These are phyloP conservation scores for Amazona ochrocephala DNA, from an alignment of 2,797 vertebrate genomes.

Conservation along the genomic window DNA sequence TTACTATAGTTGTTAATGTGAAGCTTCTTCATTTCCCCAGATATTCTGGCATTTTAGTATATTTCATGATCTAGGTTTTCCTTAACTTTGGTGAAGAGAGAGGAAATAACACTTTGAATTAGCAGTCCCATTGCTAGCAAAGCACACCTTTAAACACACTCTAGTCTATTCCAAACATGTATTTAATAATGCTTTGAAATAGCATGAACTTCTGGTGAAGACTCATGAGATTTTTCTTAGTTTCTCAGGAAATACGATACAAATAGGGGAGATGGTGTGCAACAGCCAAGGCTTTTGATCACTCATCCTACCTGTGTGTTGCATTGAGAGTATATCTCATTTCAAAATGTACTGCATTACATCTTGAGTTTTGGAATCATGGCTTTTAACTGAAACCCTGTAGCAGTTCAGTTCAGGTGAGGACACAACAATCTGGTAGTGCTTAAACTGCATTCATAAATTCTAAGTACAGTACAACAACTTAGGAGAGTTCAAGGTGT, in stretches of 20 bases:
- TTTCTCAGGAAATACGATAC: background rate
- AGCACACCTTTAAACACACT: background rate
- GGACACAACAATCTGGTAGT: background rate
- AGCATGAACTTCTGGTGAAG: background rate
- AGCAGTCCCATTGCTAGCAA: background rate
- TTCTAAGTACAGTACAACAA: background rate
- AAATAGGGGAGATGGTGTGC: background rate
- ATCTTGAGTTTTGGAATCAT: background rate
- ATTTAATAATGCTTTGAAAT: background rate
- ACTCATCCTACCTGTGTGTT: background rate
- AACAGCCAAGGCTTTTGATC: background rate
- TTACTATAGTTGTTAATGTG: background rate
- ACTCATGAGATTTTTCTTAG: background rate
- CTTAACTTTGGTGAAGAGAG: background rate
- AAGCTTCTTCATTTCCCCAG: background rate
- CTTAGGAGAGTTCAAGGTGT: background rate
- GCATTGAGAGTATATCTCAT: background rate
- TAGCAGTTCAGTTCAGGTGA: background rate
- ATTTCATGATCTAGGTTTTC: background rate
- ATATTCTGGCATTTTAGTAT: background rate
- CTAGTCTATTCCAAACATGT: background rate
- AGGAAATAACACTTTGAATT: background rate
- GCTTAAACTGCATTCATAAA: background rate
- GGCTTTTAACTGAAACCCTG: background rate
- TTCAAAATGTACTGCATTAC: background rate